Evolutionary conservation across 2,113 vertebrate species (phyloP).

Genomic region (Mirounga angustirostris): DNA sequence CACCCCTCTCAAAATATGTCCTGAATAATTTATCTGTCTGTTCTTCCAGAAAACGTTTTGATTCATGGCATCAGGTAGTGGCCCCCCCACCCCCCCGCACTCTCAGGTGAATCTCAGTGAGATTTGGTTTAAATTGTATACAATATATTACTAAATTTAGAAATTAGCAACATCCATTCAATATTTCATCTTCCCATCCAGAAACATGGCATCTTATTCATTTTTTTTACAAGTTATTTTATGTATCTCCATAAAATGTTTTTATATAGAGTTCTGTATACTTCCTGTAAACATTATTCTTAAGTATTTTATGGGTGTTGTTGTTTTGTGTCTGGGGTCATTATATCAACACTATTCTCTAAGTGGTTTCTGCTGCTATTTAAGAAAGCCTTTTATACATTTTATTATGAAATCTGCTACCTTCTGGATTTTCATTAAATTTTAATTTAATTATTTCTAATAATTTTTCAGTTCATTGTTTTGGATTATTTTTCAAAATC

Average conservation of each 20-base stretch:
- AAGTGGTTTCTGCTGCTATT: background rate
- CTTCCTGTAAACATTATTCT: constrained; percentile 16
- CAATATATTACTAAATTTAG: constrained; percentile 23
- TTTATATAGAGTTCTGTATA: constrained; percentile 5
- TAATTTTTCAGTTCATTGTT: constrained; percentile 9
- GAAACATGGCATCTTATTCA: background rate
- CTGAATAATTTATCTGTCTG: background rate
- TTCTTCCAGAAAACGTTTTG: background rate
- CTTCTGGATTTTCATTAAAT: background rate
- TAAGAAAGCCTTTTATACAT: background rate
- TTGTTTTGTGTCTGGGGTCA: background rate
- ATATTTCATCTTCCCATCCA: background rate
- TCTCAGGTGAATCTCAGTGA: background rate
- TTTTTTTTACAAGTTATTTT: constrained; percentile 5
- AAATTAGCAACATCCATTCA: background rate
- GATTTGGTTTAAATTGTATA: background rate
- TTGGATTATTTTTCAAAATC: background rate
- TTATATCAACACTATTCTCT: background rate
- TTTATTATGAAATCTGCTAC: constrained; percentile 15
- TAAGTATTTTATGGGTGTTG: background rate
- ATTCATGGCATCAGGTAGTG: background rate
- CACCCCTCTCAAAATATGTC: background rate
- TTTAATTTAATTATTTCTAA: background rate
- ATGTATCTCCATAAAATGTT: background rate
- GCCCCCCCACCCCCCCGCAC: background rate